Evolutionary conservation across 2,113 vertebrate genomes (phyloP).

Genomic region (Odocoileus hemionus): DNA sequence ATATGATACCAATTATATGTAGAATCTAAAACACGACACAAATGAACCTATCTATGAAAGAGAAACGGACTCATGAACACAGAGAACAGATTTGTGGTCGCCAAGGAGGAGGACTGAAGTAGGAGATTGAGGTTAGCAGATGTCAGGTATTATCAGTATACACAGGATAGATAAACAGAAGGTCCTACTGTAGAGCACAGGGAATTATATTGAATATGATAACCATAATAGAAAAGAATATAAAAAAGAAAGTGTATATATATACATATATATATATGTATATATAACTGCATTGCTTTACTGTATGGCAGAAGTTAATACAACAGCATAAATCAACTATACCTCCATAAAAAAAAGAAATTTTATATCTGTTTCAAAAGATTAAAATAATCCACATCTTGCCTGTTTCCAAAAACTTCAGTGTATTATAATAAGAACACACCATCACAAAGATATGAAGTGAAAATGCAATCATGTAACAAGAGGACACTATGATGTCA

Average conservation of each 20-base stretch:
- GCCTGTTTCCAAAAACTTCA: neutral
- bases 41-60: neutral
- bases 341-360: neutral
- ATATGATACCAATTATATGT: neutral
- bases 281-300: neutral
- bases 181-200: neutral
- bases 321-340: neutral
- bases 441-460: neutral
- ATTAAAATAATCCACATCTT: neutral
- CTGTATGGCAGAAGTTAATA: neutral
- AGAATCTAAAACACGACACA: neutral
- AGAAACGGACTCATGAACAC: neutral
- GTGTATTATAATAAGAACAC: neutral
- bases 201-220: neutral
- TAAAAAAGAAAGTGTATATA: neutral
- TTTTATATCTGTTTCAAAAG: conserved; percentile 20
- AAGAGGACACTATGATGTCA: neutral
- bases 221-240: neutral
- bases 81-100: neutral
- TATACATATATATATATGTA: rapidly evolving
- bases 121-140: neutral
- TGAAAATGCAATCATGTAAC: neutral
- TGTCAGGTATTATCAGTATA: neutral
- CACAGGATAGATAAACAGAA: neutral
- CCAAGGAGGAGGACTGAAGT: neutral